A percentile compares a stretch with the other conserved stretches of the same genome.
phyloP scores from a whole-genome alignment of 2,113 vertebrate genomes.

The Anhinga anhinga region DNA sequence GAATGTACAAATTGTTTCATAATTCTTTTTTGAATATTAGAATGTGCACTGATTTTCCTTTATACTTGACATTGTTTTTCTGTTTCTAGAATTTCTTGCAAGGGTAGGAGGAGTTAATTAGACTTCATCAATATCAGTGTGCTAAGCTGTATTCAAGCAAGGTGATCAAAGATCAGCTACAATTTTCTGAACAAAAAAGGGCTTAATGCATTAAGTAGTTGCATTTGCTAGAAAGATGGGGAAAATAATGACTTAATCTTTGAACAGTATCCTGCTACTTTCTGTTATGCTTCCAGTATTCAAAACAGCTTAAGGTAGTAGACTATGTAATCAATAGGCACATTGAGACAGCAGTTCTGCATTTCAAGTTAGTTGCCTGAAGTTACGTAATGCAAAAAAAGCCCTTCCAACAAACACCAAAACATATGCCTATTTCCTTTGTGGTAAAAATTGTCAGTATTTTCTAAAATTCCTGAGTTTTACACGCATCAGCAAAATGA shows the following conservation, averaged over 20 bases:
- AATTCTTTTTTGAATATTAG: neutral
- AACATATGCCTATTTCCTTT: neutral
- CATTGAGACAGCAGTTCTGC: neutral
- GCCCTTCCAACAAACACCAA: neutral
- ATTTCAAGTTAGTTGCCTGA: neutral
- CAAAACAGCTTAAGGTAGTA: neutral
- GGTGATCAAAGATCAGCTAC: neutral
- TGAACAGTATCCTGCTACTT: neutral
- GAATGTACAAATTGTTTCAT: neutral
- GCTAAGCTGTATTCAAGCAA: neutral
- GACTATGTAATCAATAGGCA: neutral
- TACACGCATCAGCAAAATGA: neutral
- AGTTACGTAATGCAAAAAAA: neutral
- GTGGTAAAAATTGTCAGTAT: neutral
- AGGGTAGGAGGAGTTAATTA: neutral
- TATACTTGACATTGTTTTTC: neutral
- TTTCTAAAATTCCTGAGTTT: neutral
- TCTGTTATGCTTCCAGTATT: neutral
- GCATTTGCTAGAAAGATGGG: neutral
- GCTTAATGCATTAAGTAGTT: neutral
- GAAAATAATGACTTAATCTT: neutral
- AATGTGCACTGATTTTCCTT: neutral
- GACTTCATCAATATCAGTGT: neutral
- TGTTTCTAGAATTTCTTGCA: neutral
- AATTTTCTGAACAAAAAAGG: neutral